A percentile compares a stretch with the other conserved stretches of the same genome.
Evolutionary conservation across 2,888 invertebrate genomes (phyloP).

Genomic region (Thumatha senex): DNA sequence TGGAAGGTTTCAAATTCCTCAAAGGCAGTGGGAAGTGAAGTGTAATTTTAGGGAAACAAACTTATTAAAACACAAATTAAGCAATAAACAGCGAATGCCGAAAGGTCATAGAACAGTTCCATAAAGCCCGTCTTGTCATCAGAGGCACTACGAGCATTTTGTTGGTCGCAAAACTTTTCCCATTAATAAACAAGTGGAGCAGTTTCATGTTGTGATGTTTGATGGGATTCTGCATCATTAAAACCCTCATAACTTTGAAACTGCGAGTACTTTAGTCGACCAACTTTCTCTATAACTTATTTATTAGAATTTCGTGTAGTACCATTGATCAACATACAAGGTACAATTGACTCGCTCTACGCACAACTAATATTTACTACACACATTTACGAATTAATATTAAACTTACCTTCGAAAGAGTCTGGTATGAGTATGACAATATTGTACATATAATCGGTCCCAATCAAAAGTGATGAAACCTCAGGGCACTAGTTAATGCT

Average conservation of each 20-base stretch:
- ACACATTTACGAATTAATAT: slow-evolving; percentile 25
- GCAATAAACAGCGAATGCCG: not conserved
- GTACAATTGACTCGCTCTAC: slow-evolving; percentile 4
- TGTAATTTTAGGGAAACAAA: too few species aligned
- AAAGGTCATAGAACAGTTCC: slow-evolving; percentile 14
- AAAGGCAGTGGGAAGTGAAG: too few species aligned
- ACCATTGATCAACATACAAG: slow-evolving; percentile 21
- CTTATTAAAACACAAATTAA: not conserved
- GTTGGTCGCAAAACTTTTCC: slow-evolving; percentile 28
- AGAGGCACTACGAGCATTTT: slow-evolving; percentile 16
- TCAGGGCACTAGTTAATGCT: slow-evolving; percentile 5
- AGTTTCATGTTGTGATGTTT: slow-evolving; percentile 38
- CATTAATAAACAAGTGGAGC: slow-evolving; percentile 35
- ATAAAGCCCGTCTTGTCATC: slow-evolving; percentile 16
- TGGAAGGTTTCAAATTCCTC: too few species aligned
- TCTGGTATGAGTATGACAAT: slow-evolving; percentile 21
- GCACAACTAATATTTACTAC: not conserved
- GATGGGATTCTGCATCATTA: slow-evolving; percentile 41
- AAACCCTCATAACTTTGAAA: slow-evolving; percentile 38
- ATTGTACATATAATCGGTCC: slow-evolving; percentile 25
- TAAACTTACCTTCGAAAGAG: slow-evolving; percentile 26
- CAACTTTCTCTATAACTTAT: slow-evolving; percentile 32
- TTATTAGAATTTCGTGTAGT: slow-evolving; percentile 29
- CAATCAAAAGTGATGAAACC: not conserved
- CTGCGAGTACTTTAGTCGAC: slow-evolving; percentile 22